Conservation (phyloP, 1,140 invertebrate genomes). For the Cataglyphis hispanica region DNA sequence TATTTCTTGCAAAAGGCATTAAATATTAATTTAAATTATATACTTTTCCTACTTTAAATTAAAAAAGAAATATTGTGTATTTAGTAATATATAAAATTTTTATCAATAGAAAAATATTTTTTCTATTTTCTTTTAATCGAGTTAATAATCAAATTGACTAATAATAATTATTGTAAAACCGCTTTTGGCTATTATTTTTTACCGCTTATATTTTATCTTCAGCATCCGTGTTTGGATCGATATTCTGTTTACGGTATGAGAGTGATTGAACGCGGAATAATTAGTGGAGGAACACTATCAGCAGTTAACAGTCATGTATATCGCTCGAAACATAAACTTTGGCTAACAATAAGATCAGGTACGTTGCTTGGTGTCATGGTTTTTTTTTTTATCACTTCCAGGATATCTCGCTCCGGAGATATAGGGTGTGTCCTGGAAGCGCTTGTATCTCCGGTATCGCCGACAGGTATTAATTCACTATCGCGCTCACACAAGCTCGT, state of each 20-base stretch:
- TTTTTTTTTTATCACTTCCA: slow-evolving; percentile 36
- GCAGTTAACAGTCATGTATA: slow-evolving; percentile 33
- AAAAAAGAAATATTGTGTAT: not conserved
- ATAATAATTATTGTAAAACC: not conserved
- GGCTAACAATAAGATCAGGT: not conserved
- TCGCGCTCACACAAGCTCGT: not conserved
- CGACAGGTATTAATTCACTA: slow-evolving; percentile 54
- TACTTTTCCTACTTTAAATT: not conserved
- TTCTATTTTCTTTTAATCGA: not conserved
- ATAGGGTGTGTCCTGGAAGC: not conserved
- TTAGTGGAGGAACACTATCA: slow-evolving; percentile 8
- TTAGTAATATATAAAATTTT: not conserved
- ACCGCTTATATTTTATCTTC: slow-evolving; percentile 18
- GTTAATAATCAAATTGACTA: not conserved
- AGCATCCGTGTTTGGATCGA: slow-evolving; percentile 15
- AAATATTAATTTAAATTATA: slow-evolving; percentile 8
- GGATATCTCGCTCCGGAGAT: slow-evolving; percentile 22
- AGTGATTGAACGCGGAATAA: slow-evolving; percentile 39
- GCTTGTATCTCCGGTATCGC: slow-evolving; percentile 42
- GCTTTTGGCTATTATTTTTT: not conserved
- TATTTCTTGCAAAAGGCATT: not conserved
- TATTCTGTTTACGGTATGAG: not conserved
- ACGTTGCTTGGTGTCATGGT: not conserved
- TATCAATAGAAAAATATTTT: not conserved
- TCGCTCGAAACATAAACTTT: slow-evolving; percentile 38